Percentiles rank a stretch among this genome's conserved stretches.
Conservation (phyloP, 2,888 invertebrate genomes). For the Corythucha ciliata region DNA sequence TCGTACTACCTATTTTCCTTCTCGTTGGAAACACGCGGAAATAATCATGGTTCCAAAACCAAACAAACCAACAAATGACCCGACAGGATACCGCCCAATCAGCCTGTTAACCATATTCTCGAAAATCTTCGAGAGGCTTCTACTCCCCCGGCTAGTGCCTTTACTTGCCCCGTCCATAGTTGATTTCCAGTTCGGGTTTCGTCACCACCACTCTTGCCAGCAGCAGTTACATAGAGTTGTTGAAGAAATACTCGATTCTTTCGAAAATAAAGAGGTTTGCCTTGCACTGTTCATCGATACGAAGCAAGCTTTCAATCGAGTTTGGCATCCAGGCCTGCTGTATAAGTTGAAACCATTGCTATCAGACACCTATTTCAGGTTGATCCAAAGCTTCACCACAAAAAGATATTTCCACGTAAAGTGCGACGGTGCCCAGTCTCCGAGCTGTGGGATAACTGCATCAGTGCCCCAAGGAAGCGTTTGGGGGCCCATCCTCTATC, state of each 20-base stretch:
- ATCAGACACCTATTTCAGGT: not conserved
- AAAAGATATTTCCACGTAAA: slow-evolving; percentile 1
- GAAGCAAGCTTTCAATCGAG: not conserved
- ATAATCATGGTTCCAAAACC: slow-evolving; percentile 7
- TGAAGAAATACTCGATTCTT: slow-evolving; percentile 1
- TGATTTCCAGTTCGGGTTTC: slow-evolving; percentile 1
- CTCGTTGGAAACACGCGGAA: slow-evolving; percentile 9
- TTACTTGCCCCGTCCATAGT: not conserved
- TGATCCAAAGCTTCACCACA: slow-evolving; percentile 2
- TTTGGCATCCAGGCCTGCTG: slow-evolving; percentile 1
- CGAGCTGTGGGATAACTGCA: not conserved
- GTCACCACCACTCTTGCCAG: not conserved
- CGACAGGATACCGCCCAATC: not conserved
- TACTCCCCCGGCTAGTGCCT: not conserved
- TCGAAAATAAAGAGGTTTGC: not conserved
- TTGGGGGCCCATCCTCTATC: slow-evolving; percentile 13
- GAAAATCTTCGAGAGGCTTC: not conserved
- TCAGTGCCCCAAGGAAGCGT: slow-evolving; percentile 12
- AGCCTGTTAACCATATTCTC: not conserved
- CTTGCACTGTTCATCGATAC: not conserved
- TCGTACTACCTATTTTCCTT: slow-evolving; percentile 5
- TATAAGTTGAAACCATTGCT: slow-evolving; percentile 3
- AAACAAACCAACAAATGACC: not conserved
- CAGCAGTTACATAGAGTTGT: slow-evolving; percentile 1
- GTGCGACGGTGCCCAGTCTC: not conserved